phyloP scores from a whole-genome alignment of 2,797 vertebrate species.

The Limnodromus scolopaceus region DNA sequence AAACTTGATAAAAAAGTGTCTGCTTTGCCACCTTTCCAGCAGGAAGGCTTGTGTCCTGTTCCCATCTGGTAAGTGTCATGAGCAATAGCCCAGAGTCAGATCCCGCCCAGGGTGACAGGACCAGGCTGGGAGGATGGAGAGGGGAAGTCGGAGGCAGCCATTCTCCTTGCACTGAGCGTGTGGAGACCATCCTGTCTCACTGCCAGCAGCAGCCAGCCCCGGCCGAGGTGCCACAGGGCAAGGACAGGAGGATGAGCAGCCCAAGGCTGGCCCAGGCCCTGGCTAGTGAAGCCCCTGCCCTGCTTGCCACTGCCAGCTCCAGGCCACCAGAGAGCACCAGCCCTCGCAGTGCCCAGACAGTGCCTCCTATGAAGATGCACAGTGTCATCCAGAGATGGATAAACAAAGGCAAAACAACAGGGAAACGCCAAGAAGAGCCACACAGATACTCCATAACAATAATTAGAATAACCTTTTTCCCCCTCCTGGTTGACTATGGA shows the following conservation, averaged over 20 bases:
- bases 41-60: neutral
- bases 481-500: accelerated
- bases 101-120: accelerated
- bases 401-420: neutral
- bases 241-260: neutral
- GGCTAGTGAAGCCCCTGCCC: neutral
- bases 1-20: neutral
- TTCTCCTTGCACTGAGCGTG: neutral
- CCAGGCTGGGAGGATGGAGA: neutral
- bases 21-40: neutral
- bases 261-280: neutral
- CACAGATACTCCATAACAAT: neutral
- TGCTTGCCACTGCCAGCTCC: accelerated
- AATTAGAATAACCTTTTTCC: no score
- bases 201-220: neutral
- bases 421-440: neutral
- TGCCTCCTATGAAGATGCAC: accelerated
- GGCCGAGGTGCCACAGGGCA: neutral
- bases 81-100: neutral
- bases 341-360: accelerated
- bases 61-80: neutral
- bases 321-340: neutral
- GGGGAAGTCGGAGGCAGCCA: accelerated
- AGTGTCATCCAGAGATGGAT: no score
- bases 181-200: neutral